phyloP scores from a whole-genome alignment of 2,113 vertebrate genomes.

The Silurus meridionalis region DNA sequence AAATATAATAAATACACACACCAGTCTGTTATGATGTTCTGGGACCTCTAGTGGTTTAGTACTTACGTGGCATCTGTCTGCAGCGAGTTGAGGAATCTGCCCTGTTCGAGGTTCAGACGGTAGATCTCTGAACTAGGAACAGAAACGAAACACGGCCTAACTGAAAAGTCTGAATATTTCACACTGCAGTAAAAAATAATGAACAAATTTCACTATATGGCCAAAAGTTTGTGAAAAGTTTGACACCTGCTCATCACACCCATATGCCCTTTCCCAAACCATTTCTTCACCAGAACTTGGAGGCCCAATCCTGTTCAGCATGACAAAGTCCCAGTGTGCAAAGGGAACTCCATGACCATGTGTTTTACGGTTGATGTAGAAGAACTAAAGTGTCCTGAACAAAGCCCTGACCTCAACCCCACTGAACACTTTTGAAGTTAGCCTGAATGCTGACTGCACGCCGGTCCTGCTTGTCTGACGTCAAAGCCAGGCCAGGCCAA shows the following conservation, averaged over 20 bases:
- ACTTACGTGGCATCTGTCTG: conserved; percentile 92
- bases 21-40: not conserved
- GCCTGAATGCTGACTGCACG: too few relatives aligned
- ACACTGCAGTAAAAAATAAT: not conserved
- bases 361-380: not conserved
- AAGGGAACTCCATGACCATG: not conserved
- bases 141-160: not conserved
- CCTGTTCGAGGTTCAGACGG: conserved; percentile 93
- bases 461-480: too few relatives aligned
- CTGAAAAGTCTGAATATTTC: not conserved
- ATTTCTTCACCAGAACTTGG: not conserved
- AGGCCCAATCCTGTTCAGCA: not conserved
- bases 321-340: not conserved
- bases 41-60: conserved; percentile 20
- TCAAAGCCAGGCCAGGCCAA: too few relatives aligned
- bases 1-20: not conserved
- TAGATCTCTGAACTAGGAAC: conserved; percentile 86
- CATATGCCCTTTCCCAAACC: not conserved
- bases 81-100: conserved; percentile 90
- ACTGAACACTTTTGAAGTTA: not conserved
- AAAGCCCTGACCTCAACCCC: not conserved
- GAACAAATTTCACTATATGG: not conserved
- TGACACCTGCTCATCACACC: not conserved
- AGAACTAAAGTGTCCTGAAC: too few relatives aligned
- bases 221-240: not conserved